Percentiles rank a stretch among this genome's conserved stretches.
These are phyloP conservation scores for Pristis pectinata DNA, from an alignment of 2,797 vertebrate genomes.

Conservation along the genomic window DNA sequence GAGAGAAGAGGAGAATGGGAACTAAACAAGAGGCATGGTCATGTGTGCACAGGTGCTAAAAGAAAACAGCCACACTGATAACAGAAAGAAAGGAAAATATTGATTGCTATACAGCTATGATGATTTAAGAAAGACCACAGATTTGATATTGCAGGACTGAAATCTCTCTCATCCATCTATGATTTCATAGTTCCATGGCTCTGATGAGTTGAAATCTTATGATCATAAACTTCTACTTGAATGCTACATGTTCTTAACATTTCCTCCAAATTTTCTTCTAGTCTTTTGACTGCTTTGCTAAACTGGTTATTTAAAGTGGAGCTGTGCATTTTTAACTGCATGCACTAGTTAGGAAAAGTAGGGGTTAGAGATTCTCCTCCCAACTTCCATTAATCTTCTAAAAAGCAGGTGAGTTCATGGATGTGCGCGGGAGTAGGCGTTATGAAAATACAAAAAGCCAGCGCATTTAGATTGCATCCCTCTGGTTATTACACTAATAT, in stretches of 20 bases:
- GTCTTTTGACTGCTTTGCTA: not conserved
- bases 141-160: not conserved
- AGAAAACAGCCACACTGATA: not conserved
- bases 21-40: not conserved
- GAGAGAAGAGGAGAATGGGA: not conserved
- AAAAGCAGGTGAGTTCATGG: no score
- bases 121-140: no score
- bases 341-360: no score
- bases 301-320: not conserved
- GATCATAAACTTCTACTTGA: not conserved
- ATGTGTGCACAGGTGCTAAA: not conserved
- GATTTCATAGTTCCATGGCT: not conserved
- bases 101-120: not conserved
- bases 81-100: not conserved
- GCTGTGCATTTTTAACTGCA: no score
- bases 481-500: not conserved
- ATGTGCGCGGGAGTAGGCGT: no score
- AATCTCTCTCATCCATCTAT: not conserved
- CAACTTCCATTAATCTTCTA: no score
- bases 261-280: not conserved
- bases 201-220: not conserved
- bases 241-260: not conserved
- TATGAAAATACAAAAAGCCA: no score
- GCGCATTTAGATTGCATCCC: no score
- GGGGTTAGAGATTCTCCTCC: no score